These are phyloP conservation scores for Drosophila mojavensis DNA, from an alignment of 1,140 invertebrate species.

Conservation along the genomic window DNA sequence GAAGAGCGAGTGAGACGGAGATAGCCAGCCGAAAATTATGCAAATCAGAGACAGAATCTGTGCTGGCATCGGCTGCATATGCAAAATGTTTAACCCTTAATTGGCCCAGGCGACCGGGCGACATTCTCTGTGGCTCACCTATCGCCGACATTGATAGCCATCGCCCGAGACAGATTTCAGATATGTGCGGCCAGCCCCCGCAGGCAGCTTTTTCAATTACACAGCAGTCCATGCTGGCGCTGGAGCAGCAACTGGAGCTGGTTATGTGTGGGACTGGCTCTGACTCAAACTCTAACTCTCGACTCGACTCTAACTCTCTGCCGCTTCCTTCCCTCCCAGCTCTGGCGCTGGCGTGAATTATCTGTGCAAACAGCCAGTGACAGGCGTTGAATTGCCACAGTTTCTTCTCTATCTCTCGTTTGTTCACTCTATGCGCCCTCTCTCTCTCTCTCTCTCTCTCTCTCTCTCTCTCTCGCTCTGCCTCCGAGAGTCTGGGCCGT, in stretches of 20 bases:
- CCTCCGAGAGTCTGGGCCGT: conserved; percentile 24
- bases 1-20: neutral
- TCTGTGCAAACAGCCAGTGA: conserved; percentile 78
- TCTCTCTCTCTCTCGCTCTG: conserved; percentile 16
- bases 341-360: conserved; percentile 76
- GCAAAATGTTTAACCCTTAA: conserved; percentile 81
- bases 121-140: conserved; percentile 66
- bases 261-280: neutral
- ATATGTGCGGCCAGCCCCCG: conserved; percentile 31
- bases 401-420: conserved; percentile 27
- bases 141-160: conserved; percentile 76
- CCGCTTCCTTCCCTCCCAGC: no score
- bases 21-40: conserved; percentile 74
- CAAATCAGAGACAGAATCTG: conserved; percentile 58
- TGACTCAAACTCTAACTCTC: neutral
- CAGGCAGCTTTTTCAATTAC: conserved; percentile 77
- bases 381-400: conserved; percentile 76
- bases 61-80: conserved; percentile 53
- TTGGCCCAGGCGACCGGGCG: conserved; percentile 63
- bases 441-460: conserved; percentile 21
- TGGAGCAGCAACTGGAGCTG: conserved; percentile 22
- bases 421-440: conserved; percentile 11
- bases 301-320: conserved; percentile 11
- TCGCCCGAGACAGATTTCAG: conserved; percentile 47
- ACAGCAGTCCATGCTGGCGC: conserved; percentile 28